Percentiles rank a stretch among this genome's conserved stretches.
Evolutionary conservation across 2,113 vertebrate species (phyloP).

Genomic region (Shinisaurus crocodilurus): DNA sequence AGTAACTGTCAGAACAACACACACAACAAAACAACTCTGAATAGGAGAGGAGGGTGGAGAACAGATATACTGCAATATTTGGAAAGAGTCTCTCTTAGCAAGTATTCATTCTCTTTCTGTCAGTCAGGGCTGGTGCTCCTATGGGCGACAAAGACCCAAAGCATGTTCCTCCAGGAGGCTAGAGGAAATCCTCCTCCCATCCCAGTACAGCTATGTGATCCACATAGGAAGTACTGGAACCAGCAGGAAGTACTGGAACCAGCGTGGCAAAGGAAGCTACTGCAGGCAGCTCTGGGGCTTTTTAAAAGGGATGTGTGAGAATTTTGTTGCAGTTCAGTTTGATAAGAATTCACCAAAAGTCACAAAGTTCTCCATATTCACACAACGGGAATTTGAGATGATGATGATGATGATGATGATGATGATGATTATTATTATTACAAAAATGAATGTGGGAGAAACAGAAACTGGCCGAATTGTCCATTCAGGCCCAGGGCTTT

Average conservation of each 20-base stretch:
- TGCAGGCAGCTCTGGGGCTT: neutral
- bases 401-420: too few relatives aligned
- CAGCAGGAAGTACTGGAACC: neutral
- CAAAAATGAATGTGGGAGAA: too few relatives aligned
- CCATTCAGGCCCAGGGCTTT: too few relatives aligned
- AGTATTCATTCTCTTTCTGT: neutral
- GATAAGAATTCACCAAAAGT: too few relatives aligned
- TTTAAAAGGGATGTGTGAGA: too few relatives aligned
- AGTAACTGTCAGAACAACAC: slow-evolving; percentile 1
- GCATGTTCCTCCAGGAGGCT: neutral
- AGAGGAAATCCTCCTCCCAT: neutral
- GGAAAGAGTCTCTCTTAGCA: neutral
- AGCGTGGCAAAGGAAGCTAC: neutral
- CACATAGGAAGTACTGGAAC: too few relatives aligned
- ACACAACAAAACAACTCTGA: neutral
- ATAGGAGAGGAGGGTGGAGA: neutral
- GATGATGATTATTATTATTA: too few relatives aligned
- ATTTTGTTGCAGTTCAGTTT: too few relatives aligned
- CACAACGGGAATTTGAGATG: too few relatives aligned
- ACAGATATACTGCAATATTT: neutral
- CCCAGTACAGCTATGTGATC: neutral
- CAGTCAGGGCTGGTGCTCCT: neutral
- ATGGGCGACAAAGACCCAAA: neutral
- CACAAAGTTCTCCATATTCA: too few relatives aligned
- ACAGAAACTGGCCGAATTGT: too few relatives aligned